Base-by-base conservation (phyloP, 2,113 vertebrate genomes). In the Spermophilus dauricus region DNA sequence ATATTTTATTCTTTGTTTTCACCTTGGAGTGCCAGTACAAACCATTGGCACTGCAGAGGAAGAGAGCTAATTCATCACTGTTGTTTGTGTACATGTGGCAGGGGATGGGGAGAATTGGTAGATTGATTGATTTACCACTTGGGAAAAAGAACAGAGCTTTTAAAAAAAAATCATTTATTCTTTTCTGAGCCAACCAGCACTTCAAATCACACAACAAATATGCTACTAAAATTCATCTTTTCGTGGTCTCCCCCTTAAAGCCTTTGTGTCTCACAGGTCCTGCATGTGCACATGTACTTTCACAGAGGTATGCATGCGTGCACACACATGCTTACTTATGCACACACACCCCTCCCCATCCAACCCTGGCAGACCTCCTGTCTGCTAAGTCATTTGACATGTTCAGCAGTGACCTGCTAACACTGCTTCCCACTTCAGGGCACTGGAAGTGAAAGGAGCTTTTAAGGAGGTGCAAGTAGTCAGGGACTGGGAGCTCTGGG, bases 181-280 rank as follows among this genome's bases (percentile, higher is more conserved):
- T 76, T 89, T 91, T 97, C 77, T 42, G 37, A 91, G 37, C 39
- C 87, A 91, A 42, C 10, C 81, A 91, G 12, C 34, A 75, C 67
- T 92, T 88, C 61, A 95, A 91, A 58, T 85, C 81, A 85, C 0
- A 22, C 22, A 42, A 75, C 16, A 65, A 76, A n/a, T 51, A 26
- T 34, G 51, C 45, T 51, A 67, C 70, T 86, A 77, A 90, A 67
- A 82, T 78, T 30, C 70, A 22, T 30, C 26, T 88, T 56, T 45
- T 22, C 17, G 32, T 37, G 53, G 0, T 65, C 45, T 91, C 86
- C 30, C 73, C n/a, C 22, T 51, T 51, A 84, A 53, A 95, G 70
- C 18, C 18, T 63, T 39, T 37, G 8, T 56, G 28, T 75, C 83
- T 22, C 0, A 20, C 65, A 56, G 13, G n/a, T 73, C 39, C 24